A percentile compares a stretch with the other conserved stretches of the same genome.
Conservation (phyloP, 1,140 invertebrate species). For the Phocides pigmalion region DNA sequence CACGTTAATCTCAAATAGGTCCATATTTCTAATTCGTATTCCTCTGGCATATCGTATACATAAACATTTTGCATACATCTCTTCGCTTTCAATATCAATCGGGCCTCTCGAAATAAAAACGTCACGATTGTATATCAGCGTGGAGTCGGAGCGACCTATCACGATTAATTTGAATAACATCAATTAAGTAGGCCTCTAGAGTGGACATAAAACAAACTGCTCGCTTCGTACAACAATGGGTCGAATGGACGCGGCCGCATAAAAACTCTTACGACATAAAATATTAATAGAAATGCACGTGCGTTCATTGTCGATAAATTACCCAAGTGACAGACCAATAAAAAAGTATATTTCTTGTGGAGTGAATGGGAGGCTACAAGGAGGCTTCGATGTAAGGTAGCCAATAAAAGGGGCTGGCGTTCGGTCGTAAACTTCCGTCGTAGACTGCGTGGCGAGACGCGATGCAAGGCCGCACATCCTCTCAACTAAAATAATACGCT, state of each 20-base stretch:
- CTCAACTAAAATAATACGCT: constrained; percentile 43
- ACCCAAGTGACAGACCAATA: constrained; percentile 79
- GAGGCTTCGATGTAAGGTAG: constrained; percentile 80
- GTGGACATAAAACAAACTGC: constrained; percentile 63
- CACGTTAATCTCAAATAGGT: background rate
- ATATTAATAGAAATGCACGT: constrained; percentile 83
- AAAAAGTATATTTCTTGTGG: constrained; percentile 80
- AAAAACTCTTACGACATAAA: constrained; percentile 80
- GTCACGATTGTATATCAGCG: constrained; percentile 28
- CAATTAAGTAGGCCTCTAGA: constrained; percentile 52
- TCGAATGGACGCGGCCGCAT: constrained; percentile 52
- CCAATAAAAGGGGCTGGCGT: constrained; percentile 80
- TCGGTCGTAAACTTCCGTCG: constrained; percentile 74
- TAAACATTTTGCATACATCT: constrained; percentile 27
- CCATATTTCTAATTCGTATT: constrained; percentile 20
- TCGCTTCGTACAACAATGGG: constrained; percentile 60
- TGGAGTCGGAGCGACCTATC: constrained; percentile 42
- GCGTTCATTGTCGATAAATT: constrained; percentile 82
- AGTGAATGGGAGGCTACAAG: constrained; percentile 79
- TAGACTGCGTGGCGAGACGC: constrained; percentile 81
- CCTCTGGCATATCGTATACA: constrained; percentile 24
- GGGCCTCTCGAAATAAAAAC: constrained; percentile 31
- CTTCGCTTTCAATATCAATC: constrained; percentile 33
- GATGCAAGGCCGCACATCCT: constrained; percentile 58
- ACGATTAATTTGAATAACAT: constrained; percentile 53